Evolutionary conservation across 2,797 vertebrate genomes (phyloP), one percentile per base, ranked within the genome.

Genomic region (Tinamus major): DNA sequence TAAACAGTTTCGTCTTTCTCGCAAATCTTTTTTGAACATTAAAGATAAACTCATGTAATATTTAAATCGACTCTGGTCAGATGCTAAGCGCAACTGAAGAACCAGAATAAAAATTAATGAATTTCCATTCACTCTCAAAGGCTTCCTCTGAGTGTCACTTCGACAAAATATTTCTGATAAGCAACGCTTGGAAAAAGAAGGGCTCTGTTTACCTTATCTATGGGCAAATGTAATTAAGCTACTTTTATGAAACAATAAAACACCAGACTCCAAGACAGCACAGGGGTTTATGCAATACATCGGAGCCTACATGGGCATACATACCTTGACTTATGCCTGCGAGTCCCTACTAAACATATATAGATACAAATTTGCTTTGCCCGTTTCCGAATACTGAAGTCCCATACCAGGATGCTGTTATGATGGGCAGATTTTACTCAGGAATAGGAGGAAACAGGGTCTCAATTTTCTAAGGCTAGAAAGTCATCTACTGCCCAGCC

Each of bases 241-340:
- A 55, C 88, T 84, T 96, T 95, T 93, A 90, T 91, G 92, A 94
- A 96, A 94, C 91, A 93, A 90, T 90, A 94, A 89, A 90, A 58
- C 92, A 89, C 29, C 84, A 83, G 70, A 84, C 67, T 90, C 67
- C 82, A 77, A 87, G 89, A 89, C 56, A 85, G 93, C 78, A 55
- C 42, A 88, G 62, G 71, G 79, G 83, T 85, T 71, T 79, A 59
- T 87, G 86, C 42, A 67, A 72, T 53, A 26, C 55, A 85, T 90
- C 76, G 55, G 44, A 82, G 29, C 48, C 80, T 85, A 76, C 79
- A 70, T 35, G 76, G 71, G 56, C 37, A 15, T 35, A 71, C 3
- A n/a, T 39, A 35, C 68, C 58, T 83, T 53, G 59, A 59, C 18
- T 85, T 77, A 61, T 6, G 67, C 12, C 8, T 33, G 8, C 33